phyloP scores from a whole-genome alignment of 2,888 invertebrate genomes.

The Thymelicus lineola region DNA sequence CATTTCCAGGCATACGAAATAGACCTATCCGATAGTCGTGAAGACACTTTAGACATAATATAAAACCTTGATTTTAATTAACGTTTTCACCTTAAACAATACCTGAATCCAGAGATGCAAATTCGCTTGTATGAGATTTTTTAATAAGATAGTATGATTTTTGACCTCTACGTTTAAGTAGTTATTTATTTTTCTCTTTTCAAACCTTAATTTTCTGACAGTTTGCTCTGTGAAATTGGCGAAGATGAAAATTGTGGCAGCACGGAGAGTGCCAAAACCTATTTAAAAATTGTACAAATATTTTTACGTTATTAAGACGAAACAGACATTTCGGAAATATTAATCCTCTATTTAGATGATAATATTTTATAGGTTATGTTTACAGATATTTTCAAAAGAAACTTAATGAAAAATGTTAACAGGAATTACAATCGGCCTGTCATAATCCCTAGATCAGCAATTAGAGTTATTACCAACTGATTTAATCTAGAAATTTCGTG shows the following conservation, averaged over 20 bases:
- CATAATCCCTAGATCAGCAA: no score
- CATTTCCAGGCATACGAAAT: slow-evolving; percentile 49
- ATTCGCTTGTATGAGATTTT: background rate
- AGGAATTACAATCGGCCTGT: no score
- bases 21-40: slow-evolving; percentile 17
- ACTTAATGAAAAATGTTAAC: no score
- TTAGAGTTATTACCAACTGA: no score
- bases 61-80: slow-evolving; percentile 36
- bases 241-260: slow-evolving; percentile 1
- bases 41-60: slow-evolving; percentile 12
- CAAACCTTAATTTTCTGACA: slow-evolving; percentile 5
- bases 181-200: background rate
- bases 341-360: no score
- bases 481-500: no score
- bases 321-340: no score
- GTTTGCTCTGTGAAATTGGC: slow-evolving; percentile 13
- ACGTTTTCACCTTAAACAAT: slow-evolving; percentile 7
- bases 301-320: background rate
- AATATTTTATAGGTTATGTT: no score
- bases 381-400: no score
- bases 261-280: slow-evolving; percentile 6
- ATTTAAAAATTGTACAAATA: background rate
- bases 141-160: background rate
- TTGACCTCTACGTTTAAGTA: background rate
- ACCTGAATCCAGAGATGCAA: background rate